Evolutionary conservation across 2,113 vertebrate genomes (phyloP).

Genomic region (Rafetus swinhoei): DNA sequence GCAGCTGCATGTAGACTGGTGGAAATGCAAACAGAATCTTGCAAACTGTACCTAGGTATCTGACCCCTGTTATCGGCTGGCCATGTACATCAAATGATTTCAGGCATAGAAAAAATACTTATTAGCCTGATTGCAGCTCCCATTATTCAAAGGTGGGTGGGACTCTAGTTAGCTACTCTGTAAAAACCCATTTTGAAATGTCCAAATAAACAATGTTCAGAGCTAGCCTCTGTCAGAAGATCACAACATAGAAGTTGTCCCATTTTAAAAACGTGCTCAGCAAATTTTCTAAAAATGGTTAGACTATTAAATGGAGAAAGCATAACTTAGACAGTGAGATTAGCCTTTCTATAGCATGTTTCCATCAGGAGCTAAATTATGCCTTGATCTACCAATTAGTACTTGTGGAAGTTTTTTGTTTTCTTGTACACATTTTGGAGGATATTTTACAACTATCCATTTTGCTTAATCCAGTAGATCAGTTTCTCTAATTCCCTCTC

Average conservation of each 20-base stretch:
- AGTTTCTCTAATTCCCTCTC: slow-evolving; percentile 51
- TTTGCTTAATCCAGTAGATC: slow-evolving; percentile 68
- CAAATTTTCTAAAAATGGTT: slow-evolving; percentile 73
- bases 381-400: slow-evolving; percentile 58
- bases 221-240: slow-evolving; percentile 57
- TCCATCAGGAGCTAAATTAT: slow-evolving; percentile 72
- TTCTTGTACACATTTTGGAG: slow-evolving; percentile 49
- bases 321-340: slow-evolving; percentile 63
- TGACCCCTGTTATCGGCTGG: neutral
- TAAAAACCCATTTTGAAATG: slow-evolving; percentile 13
- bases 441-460: slow-evolving; percentile 62
- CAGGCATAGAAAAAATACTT: rapidly evolving
- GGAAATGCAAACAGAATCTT: slow-evolving; percentile 5
- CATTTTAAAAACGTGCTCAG: slow-evolving; percentile 62
- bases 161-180: slow-evolving; percentile 6
- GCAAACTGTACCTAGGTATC: neutral
- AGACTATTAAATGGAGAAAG: slow-evolving; percentile 71
- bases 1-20: neutral
- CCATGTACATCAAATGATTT: neutral
- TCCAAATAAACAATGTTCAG: slow-evolving; percentile 33
- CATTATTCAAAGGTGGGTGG: neutral
- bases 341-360: slow-evolving; percentile 37
- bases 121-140: neutral
- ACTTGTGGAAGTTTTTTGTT: slow-evolving; percentile 60
- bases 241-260: slow-evolving; percentile 48